A percentile compares a stretch with the other conserved stretches of the same genome.
Conservation (phyloP, 2,797 vertebrate species). For the Benthosema pterotum region DNA sequence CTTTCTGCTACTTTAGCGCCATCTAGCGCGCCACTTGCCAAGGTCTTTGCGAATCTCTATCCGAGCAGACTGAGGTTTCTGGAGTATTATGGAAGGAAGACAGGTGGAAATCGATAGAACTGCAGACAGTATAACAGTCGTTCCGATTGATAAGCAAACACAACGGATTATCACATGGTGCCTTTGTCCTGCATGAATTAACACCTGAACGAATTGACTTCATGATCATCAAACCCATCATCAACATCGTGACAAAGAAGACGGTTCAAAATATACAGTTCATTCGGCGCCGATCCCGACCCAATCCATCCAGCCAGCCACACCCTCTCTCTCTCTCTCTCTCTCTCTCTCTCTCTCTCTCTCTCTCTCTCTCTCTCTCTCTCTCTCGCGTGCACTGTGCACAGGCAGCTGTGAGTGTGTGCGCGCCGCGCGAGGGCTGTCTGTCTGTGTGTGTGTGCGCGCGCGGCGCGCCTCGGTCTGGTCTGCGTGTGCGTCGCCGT, state of each 20-base stretch:
- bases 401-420: conserved; percentile 71
- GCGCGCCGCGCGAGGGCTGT: conserved; percentile 4
- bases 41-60: no score
- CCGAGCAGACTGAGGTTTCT: no score
- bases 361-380: conserved; percentile 44
- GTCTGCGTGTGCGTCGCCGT: conserved; percentile 73
- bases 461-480: conserved; percentile 40
- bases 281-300: not conserved
- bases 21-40: no score
- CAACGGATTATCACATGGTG: no score
- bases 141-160: no score
- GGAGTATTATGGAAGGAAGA: no score
- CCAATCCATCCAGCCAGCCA: conserved; percentile 66
- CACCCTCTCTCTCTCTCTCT: conserved; percentile 68
- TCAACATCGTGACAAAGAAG: conserved; percentile 37
- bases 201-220: no score
- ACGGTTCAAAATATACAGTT: conserved; percentile 1
- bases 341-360: conserved; percentile 56
- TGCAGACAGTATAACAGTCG: no score
- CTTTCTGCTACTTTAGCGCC: no score
- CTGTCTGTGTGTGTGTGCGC: not conserved
- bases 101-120: no score
- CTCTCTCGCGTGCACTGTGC: conserved; percentile 65
- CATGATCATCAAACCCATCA: conserved; percentile 36
- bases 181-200: no score